Evolutionary conservation across 2,797 vertebrate genomes (phyloP).

Genomic region (Coluber constrictor): DNA sequence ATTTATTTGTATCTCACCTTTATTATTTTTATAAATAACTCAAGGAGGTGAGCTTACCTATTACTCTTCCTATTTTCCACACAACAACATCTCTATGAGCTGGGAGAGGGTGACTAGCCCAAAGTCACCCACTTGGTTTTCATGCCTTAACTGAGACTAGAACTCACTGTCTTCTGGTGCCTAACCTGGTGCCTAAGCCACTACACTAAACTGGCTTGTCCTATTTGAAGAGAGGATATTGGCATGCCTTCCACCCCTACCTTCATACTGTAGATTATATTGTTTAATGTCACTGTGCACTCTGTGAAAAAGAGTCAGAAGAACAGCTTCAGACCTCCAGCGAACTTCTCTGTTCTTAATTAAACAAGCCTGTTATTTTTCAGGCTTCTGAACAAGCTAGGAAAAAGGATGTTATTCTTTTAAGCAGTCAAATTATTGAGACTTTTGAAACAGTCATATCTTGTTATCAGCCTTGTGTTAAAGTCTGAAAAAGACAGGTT

Average conservation of each 20-base stretch:
- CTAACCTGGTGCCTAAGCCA: not conserved
- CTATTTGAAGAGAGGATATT: not conserved
- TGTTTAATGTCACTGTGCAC: not conserved
- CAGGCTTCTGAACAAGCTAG: not conserved
- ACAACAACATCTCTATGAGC: not conserved
- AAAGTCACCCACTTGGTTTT: not conserved
- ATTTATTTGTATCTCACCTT: not conserved
- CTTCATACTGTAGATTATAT: not conserved
- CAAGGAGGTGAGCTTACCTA: not conserved
- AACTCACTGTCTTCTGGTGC: not conserved
- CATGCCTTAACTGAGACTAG: not conserved
- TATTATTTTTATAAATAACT: not conserved
- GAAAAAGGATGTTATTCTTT: not conserved
- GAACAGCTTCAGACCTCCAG: not conserved
- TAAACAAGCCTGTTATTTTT: not conserved
- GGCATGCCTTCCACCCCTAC: not conserved
- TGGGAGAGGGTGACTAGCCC: not conserved
- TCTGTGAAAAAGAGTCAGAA: not conserved
- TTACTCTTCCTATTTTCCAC: not conserved
- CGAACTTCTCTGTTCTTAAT: not conserved
- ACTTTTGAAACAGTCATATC: not conserved
- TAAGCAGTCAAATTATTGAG: not conserved
- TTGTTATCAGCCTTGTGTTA: not conserved
- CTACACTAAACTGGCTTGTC: not conserved
- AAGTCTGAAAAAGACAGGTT: not conserved